Conservation (phyloP, 2,888 invertebrate species). For the Drosophila mayaguana region DNA sequence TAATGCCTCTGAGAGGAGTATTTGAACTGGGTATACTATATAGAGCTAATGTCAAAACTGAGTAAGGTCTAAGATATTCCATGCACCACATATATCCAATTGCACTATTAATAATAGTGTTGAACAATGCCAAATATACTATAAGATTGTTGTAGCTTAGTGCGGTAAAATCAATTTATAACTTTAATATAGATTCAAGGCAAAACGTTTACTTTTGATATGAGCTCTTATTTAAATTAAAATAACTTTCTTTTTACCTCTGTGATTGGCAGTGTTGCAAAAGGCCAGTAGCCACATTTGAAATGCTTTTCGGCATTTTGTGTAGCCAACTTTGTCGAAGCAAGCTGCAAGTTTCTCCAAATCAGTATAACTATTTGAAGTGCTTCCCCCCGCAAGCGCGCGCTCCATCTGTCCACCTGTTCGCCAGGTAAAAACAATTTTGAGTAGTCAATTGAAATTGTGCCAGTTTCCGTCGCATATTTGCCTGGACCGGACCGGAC, state of each 20-base stretch:
- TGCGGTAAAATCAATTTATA: neutral
- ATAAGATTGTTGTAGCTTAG: neutral
- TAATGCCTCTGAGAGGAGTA: neutral
- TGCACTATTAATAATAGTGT: neutral
- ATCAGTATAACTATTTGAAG: conserved; percentile 14
- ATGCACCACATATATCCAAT: no score
- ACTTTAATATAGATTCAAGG: neutral
- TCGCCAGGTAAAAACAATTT: conserved; percentile 29
- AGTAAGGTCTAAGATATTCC: neutral
- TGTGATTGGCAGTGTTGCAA: neutral
- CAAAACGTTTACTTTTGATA: neutral
- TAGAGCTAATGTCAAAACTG: neutral
- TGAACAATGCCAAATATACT: neutral
- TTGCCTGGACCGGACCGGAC: conserved; percentile 19
- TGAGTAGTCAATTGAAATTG: conserved; percentile 47
- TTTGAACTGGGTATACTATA: neutral
- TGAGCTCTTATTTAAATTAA: neutral
- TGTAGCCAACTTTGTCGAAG: neutral
- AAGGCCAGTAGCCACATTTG: neutral
- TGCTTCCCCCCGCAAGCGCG: neutral
- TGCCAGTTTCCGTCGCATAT: conserved; percentile 49
- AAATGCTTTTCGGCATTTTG: neutral
- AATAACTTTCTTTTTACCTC: neutral
- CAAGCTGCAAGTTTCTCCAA: neutral
- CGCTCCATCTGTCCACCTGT: neutral